Evolutionary conservation across 2,888 invertebrate genomes (phyloP).

Genomic region (Busseola fusca): DNA sequence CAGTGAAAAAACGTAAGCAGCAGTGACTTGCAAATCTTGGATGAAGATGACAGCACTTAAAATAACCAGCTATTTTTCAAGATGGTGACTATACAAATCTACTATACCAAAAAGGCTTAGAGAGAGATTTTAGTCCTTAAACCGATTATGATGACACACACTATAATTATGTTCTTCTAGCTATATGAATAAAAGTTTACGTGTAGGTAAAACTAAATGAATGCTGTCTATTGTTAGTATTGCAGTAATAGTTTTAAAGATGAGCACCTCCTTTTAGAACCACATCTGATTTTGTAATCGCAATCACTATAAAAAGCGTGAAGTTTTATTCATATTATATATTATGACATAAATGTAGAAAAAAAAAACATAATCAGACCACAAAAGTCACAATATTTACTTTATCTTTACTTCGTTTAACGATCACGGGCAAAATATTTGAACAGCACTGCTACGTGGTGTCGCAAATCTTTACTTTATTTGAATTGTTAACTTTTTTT

Average conservation of each 20-base stretch:
- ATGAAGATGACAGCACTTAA: conserved; percentile 29
- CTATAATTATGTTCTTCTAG: not conserved
- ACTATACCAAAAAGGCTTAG: not conserved
- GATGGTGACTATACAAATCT: conserved; percentile 33
- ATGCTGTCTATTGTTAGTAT: not conserved
- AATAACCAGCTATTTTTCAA: conserved; percentile 27
- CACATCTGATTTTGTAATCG: conserved; percentile 24
- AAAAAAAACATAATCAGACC: conserved; percentile 64
- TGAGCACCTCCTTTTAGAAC: not conserved
- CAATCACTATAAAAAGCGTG: conserved; percentile 29
- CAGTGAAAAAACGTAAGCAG: not conserved
- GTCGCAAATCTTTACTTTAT: conserved; percentile 69
- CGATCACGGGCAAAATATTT: conserved; percentile 69
- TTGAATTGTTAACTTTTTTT: conserved; percentile 63
- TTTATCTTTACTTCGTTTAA: conserved; percentile 72
- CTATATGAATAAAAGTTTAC: not conserved
- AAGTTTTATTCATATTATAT: conserved; percentile 44
- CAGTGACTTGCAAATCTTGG: conserved; percentile 34
- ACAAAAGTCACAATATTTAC: conserved; percentile 70
- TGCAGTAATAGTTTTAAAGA: no score
- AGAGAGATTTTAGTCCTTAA: not conserved
- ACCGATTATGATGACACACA: not conserved
- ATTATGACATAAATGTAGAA: conserved; percentile 55
- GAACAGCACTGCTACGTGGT: conserved; percentile 64
- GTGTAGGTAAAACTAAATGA: not conserved